Percentiles rank a stretch among this genome's conserved stretches.
Conservation (phyloP, 2,888 invertebrate species). For the Lasius fuliginosus region DNA sequence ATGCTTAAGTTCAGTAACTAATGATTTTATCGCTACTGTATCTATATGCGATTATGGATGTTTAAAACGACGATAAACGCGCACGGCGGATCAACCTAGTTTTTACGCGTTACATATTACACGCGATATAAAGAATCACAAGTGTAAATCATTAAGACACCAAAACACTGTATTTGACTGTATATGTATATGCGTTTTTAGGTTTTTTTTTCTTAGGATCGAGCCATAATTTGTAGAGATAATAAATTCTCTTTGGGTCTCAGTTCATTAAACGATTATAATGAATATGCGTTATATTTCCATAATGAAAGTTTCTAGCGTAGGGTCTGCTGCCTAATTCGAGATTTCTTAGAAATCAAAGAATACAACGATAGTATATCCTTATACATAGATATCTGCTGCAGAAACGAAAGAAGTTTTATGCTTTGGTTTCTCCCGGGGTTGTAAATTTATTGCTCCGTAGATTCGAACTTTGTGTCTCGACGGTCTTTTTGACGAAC, state of each 20-base stretch:
- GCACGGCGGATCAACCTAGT: background rate
- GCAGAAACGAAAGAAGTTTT: constrained; percentile 70
- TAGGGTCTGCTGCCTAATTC: background rate
- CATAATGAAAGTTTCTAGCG: constrained; percentile 43
- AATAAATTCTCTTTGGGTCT: constrained; percentile 40
- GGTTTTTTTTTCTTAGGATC: background rate
- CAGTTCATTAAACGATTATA: constrained; percentile 40
- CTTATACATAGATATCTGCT: constrained; percentile 32
- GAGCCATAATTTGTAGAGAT: constrained; percentile 46
- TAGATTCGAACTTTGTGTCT: constrained; percentile 80
- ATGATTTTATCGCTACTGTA: constrained; percentile 70
- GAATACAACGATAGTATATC: constrained; percentile 19
- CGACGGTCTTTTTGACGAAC: constrained; percentile 80
- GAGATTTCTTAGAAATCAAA: constrained; percentile 35
- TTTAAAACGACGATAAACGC: background rate
- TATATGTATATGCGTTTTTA: background rate
- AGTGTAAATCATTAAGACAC: constrained; percentile 14
- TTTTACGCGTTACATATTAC: background rate
- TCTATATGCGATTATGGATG: background rate
- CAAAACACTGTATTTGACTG: background rate
- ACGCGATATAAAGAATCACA: background rate
- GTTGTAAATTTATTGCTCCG: constrained; percentile 81
- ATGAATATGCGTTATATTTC: constrained; percentile 24
- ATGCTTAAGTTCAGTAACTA: constrained; percentile 77
- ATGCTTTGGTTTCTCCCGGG: constrained; percentile 78